Percentiles rank a stretch among this genome's conserved stretches.
Evolutionary conservation across 2,113 vertebrate genomes (phyloP).

Genomic region (Gadus chalcogrammus): DNA sequence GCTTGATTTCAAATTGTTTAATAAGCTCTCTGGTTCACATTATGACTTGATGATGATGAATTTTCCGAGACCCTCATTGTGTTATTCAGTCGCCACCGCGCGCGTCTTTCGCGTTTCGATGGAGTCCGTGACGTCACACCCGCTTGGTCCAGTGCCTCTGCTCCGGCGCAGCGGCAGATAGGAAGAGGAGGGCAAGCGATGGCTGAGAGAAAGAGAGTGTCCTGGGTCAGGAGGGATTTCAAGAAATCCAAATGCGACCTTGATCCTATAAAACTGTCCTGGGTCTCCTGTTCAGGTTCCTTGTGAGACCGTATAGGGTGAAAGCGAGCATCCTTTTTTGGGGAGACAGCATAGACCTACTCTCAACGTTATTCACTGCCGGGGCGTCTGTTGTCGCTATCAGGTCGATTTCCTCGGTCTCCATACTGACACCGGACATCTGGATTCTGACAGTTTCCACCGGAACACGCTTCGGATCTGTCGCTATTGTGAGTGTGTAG

Average conservation of each 20-base stretch:
- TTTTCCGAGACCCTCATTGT: too few relatives aligned
- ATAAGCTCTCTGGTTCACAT: too few relatives aligned
- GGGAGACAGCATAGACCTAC: too few relatives aligned
- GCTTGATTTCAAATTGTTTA: too few relatives aligned
- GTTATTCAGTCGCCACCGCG: too few relatives aligned
- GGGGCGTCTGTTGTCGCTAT: background rate
- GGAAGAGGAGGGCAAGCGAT: constrained; percentile 39
- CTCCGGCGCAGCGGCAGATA: constrained; percentile 3
- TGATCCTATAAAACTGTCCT: too few relatives aligned
- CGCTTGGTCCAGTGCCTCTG: background rate
- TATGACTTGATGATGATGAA: too few relatives aligned
- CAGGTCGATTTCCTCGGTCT: too few relatives aligned
- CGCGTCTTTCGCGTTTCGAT: background rate
- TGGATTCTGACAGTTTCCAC: background rate
- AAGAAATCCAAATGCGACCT: too few relatives aligned
- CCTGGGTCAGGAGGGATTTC: constrained; percentile 33
- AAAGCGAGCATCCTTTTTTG: too few relatives aligned
- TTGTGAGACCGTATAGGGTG: too few relatives aligned
- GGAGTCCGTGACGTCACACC: background rate
- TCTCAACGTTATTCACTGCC: background rate
- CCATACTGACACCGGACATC: background rate
- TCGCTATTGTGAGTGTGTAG: constrained; percentile 4
- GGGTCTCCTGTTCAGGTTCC: too few relatives aligned
- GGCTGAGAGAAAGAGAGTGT: constrained; percentile 38
- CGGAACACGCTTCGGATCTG: background rate